Conservation (phyloP, 1,140 invertebrate genomes). For the Zaprionus inermis region DNA sequence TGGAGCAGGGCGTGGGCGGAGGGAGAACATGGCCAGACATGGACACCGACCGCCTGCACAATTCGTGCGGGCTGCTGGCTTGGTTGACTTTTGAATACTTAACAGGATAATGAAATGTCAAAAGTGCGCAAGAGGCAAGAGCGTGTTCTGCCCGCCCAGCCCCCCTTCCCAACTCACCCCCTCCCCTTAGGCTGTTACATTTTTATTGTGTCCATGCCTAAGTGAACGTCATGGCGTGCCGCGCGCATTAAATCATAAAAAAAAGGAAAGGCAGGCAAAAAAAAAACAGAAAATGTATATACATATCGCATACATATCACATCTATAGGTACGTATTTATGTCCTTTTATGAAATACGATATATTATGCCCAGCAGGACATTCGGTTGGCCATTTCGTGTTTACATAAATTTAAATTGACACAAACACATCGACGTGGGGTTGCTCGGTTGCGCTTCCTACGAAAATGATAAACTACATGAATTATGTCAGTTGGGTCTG, state of each 20-base stretch:
- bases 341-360: constrained; percentile 60
- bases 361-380: constrained; percentile 45
- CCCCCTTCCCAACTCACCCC: background rate
- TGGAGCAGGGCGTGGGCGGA: background rate
- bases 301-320: constrained; percentile 10
- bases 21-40: constrained; percentile 37
- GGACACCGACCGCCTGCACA: constrained; percentile 19
- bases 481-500: constrained; percentile 64
- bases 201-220: constrained; percentile 77
- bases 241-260: constrained; percentile 80
- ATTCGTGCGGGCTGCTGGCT: constrained; percentile 50
- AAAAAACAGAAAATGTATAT: constrained; percentile 17
- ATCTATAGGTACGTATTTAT: constrained; percentile 13
- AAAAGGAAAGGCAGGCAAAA: constrained; percentile 16
- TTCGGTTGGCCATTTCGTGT: constrained; percentile 65
- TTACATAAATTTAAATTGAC: constrained; percentile 83
- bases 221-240: constrained; percentile 78
- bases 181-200: constrained; percentile 40
- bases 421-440: constrained; percentile 58
- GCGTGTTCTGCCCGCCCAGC: constrained; percentile 45
- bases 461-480: constrained; percentile 68
- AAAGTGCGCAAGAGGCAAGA: constrained; percentile 74
- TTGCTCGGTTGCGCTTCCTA: constrained; percentile 23
- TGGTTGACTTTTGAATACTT: constrained; percentile 82
- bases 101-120: constrained; percentile 83